A percentile compares a stretch with the other conserved stretches of the same genome.
phyloP scores from a whole-genome alignment of 2,113 vertebrate genomes.

The Martes martes region DNA sequence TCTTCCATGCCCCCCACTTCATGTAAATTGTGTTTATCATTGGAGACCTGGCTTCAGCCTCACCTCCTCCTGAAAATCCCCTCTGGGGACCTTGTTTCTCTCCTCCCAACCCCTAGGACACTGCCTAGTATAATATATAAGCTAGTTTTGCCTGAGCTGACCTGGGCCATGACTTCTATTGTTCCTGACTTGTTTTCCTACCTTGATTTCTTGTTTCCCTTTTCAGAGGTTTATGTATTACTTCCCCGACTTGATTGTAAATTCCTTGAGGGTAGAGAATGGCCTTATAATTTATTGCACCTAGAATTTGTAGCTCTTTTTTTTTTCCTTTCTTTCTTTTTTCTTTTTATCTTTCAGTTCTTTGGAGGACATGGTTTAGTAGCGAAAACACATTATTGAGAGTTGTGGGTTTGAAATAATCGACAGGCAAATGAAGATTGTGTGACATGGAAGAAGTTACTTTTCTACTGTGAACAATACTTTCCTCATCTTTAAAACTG shows the following conservation, averaged over 20 bases:
- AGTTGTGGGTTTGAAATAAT: not conserved
- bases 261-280: not conserved
- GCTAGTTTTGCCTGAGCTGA: not conserved
- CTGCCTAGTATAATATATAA: not conserved
- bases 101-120: not conserved
- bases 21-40: not conserved
- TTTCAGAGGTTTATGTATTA: conserved; percentile 31
- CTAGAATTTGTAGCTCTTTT: not conserved
- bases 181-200: conserved; percentile 41
- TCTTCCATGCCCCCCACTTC: not conserved
- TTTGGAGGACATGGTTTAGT: not conserved
- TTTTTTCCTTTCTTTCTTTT: not conserved
- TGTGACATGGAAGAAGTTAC: not conserved
- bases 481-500: not conserved
- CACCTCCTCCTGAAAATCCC: not conserved
- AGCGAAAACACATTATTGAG: not conserved
- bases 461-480: not conserved
- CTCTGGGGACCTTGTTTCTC: not conserved
- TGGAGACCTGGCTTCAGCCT: not conserved
- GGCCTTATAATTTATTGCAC: not conserved
- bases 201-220: conserved; percentile 32
- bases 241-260: conserved; percentile 16
- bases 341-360: not conserved
- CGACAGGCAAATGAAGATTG: not conserved
- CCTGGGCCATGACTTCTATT: not conserved